These are phyloP conservation scores for Tachysurus fulvidraco DNA, from an alignment of 2,113 vertebrate genomes.

Conservation along the genomic window DNA sequence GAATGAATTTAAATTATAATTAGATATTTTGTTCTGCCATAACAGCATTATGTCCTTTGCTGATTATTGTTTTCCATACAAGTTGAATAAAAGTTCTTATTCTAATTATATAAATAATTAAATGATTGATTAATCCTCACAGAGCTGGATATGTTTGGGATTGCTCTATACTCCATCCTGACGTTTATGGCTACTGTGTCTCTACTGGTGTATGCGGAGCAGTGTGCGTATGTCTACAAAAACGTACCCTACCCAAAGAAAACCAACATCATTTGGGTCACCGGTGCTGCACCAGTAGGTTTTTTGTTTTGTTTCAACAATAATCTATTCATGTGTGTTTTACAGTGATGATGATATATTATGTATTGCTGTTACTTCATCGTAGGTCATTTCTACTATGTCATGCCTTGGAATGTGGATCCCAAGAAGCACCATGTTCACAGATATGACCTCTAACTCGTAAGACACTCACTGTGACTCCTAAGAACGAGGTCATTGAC, in stretches of 20 bases:
- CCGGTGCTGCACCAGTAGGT: constrained; percentile 81
- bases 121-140: not conserved
- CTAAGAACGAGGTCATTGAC: not conserved
- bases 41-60: not conserved
- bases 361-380: constrained; percentile 25
- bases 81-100: not conserved
- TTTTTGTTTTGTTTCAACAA: not conserved
- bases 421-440: constrained; percentile 82
- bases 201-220: constrained; percentile 80
- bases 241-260: constrained; percentile 78
- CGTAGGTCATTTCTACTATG: constrained; percentile 79
- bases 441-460: constrained; percentile 82
- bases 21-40: not conserved
- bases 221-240: constrained; percentile 78
- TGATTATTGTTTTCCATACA: not conserved
- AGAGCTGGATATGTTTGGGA: constrained; percentile 78
- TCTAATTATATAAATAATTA: not conserved
- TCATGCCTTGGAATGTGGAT: constrained; percentile 88
- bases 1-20: not conserved
- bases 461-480: constrained; percentile 63
- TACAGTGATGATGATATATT: not conserved
- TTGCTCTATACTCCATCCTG: constrained; percentile 75
- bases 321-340: not conserved
- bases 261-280: constrained; percentile 82
- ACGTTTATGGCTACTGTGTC: constrained; percentile 78